Base-by-base conservation (phyloP, 1,140 invertebrate genomes). In the Zaprionus capensis region DNA sequence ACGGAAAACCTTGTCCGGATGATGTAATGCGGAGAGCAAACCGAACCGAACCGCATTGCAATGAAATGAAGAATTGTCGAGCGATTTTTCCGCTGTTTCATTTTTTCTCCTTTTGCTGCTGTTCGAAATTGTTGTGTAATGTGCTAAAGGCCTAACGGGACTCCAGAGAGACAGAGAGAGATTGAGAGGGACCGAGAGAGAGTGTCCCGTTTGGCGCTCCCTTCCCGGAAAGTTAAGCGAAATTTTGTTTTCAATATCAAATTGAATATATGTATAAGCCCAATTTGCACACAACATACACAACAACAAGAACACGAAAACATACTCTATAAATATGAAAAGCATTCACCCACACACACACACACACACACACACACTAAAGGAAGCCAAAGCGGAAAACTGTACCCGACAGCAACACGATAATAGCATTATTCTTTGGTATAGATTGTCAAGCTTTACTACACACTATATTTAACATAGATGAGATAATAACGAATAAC, bases 371-470 rank as follows among this genome's bases (percentile, higher is more conserved):
- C 20, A 51, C 44, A 46, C 28, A 56, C 51, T 53, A 11, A 49
- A 31, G 36, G 44, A 55, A 57, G 57, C 55, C 28, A 63, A 58
- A 31, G 51, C 57, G 67, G 26, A 69, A 66, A 64, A 85, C 62
- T 82, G 87, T 75, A 82, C 49, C 63, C 68, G 49, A 82, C 65
- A 76, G 41, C 5, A 64, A 86, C 80, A 82, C 67, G 72, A 81
- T 75, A 77, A 87, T 88, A 84, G 84, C 78, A 88, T 88, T 88
- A 87, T 77, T 41, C 75, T 77, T 73, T 73, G 75, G 51, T 67
- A 90, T 88, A 90, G 85, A 88, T 88, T 88, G 85, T 90, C 84
- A 88, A 88, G 84, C 84, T 88, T 88, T 88, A 88, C 88, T 90
- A 88, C 81, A 88, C 84, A 88, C 81, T 90, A 88, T 88, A 87